These are phyloP conservation scores for Syncerus caffer DNA, from an alignment of 2,797 vertebrate genomes.

Conservation along the genomic window DNA sequence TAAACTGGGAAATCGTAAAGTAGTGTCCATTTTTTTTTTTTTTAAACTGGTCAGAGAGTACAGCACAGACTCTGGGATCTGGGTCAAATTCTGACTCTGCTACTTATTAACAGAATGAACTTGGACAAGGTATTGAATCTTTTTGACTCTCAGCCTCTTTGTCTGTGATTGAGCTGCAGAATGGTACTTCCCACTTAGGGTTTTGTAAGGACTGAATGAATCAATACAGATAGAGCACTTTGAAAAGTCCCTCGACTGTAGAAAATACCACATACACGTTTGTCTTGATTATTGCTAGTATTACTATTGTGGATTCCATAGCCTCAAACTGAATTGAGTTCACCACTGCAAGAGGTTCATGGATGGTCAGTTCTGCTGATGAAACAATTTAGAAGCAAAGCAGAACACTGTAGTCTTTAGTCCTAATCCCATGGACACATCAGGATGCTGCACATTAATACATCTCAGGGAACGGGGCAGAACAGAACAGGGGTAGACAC, in stretches of 20 bases:
- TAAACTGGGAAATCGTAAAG: neutral
- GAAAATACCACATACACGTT: neutral
- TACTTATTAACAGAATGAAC: neutral
- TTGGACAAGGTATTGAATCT: neutral
- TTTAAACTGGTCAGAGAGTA: neutral
- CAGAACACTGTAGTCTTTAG: neutral
- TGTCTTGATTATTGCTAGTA: neutral
- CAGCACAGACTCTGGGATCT: neutral
- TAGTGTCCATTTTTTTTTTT: neutral
- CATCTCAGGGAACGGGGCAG: neutral
- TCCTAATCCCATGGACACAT: neutral
- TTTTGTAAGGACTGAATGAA: neutral
- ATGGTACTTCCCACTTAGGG: neutral
- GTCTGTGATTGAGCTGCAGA: neutral
- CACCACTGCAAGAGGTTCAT: neutral
- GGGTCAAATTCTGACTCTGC: neutral
- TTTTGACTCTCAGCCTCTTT: accelerated
- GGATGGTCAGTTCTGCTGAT: neutral
- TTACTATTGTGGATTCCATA: neutral
- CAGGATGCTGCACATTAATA: neutral
- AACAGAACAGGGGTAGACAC: accelerated
- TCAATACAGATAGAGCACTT: neutral
- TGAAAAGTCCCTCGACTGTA: neutral
- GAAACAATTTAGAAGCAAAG: neutral
- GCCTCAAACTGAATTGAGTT: neutral